phyloP scores from a whole-genome alignment of 1,140 invertebrate genomes.

The Calycopis cecrops region DNA sequence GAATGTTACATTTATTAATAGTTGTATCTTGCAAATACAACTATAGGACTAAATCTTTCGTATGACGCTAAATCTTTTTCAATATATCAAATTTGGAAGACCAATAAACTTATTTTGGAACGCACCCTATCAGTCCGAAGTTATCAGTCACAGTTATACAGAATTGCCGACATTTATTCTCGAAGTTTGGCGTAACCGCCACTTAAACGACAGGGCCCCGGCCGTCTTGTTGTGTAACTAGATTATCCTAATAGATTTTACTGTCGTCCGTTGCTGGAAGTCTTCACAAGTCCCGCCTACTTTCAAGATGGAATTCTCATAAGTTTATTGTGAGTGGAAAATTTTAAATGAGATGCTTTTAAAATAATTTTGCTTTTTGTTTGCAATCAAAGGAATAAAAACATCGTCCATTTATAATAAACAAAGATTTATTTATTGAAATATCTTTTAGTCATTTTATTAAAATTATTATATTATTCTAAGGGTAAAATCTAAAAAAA shows the following conservation, averaged over 20 bases:
- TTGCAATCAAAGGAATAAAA: too few relatives aligned
- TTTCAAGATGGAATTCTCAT: constrained; percentile 19
- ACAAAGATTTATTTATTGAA: too few relatives aligned
- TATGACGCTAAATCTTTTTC: not conserved
- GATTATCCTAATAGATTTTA: constrained; percentile 39
- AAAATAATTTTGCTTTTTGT: not conserved
- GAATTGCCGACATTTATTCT: constrained; percentile 32
- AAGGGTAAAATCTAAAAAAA: too few relatives aligned
- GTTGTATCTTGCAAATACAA: too few relatives aligned
- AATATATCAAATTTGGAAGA: not conserved
- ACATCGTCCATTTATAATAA: too few relatives aligned
- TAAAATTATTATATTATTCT: too few relatives aligned
- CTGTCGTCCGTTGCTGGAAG: constrained; percentile 22
- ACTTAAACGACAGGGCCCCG: constrained; percentile 30
- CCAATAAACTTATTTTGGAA: constrained; percentile 5
- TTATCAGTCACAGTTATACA: constrained; percentile 29
- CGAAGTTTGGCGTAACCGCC: constrained; percentile 32
- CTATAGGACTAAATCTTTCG: too few relatives aligned
- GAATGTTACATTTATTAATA: too few relatives aligned
- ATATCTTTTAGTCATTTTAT: too few relatives aligned
- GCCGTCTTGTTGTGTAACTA: constrained; percentile 33
- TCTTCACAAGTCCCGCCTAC: constrained; percentile 23
- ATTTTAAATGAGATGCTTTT: not conserved
- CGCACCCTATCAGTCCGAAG: constrained; percentile 11
- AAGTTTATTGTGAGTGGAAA: not conserved